These are phyloP conservation scores for Enoplolaimus lenunculus DNA, from an alignment of 2,888 invertebrate species.

Conservation along the genomic window DNA sequence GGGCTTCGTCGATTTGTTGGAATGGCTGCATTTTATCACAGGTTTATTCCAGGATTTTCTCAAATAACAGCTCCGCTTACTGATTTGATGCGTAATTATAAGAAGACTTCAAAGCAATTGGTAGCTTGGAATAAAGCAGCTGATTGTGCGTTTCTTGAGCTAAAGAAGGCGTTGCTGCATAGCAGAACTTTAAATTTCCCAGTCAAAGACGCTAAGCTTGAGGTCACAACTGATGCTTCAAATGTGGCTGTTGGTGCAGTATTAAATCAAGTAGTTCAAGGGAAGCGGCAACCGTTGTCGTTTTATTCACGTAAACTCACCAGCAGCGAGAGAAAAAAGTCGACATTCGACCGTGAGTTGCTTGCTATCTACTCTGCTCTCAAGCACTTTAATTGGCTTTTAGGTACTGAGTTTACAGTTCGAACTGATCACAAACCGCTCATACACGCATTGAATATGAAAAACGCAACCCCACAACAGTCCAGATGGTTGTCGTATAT, in stretches of 20 bases:
- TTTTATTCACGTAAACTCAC: conserved; percentile 13
- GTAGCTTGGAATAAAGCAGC: not conserved
- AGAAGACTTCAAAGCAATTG: not conserved
- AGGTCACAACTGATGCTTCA: conserved; percentile 7
- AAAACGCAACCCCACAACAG: conserved; percentile 6
- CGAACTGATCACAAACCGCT: conserved; percentile 9
- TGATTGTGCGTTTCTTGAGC: not conserved
- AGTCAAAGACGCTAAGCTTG: conserved; percentile 3
- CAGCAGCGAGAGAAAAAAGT: not conserved
- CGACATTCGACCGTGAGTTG: conserved; percentile 5
- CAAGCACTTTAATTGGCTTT: conserved; percentile 8
- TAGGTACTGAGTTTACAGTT: conserved; percentile 5
- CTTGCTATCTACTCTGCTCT: conserved; percentile 7
- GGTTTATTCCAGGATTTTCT: conserved; percentile 11
- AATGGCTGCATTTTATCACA: conserved; percentile 14
- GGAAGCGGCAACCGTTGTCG: not conserved
- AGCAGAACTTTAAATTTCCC: conserved; percentile 1
- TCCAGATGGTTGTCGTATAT: conserved; percentile 12
- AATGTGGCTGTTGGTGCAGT: not conserved
- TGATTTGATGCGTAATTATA: not conserved
- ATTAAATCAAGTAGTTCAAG: not conserved
- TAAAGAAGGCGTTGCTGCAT: not conserved
- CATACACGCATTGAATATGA: not conserved
- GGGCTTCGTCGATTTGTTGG: conserved; percentile 11
- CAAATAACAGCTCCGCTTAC: conserved; percentile 13